Conservation (phyloP, 2,888 invertebrate genomes). For the Platycheirus albimanus region DNA sequence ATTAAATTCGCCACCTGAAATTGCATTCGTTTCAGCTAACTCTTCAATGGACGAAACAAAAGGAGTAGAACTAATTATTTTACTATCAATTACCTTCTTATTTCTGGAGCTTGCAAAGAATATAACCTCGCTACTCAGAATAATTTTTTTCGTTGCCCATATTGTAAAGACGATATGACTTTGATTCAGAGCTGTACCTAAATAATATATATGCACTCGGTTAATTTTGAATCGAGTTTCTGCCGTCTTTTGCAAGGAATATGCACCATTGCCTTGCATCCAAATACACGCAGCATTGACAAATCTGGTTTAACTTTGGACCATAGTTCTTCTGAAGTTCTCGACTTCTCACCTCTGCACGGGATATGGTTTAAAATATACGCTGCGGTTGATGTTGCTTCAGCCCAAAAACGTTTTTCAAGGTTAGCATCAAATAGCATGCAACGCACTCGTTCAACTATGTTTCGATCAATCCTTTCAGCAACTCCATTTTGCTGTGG, state of each 20-base stretch:
- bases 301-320: constrained; percentile 33
- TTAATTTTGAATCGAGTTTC: constrained; percentile 39
- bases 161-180: too few species aligned
- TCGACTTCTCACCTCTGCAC: constrained; percentile 5
- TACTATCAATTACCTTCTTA: too few species aligned
- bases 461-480: neutral
- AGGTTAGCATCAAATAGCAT: constrained; percentile 61
- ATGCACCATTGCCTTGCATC: constrained; percentile 55
- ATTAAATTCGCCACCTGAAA: too few species aligned
- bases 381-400: constrained; percentile 4
- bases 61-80: too few species aligned
- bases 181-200: constrained; percentile 16
- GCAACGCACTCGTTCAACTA: constrained; percentile 62
- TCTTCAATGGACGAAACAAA: too few species aligned
- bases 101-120: too few species aligned
- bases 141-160: too few species aligned
- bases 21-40: too few species aligned
- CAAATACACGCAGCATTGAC: constrained; percentile 40
- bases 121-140: too few species aligned
- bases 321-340: constrained; percentile 42
- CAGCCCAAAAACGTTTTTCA: constrained; percentile 25
- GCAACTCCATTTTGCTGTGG: neutral
- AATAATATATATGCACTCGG: constrained; percentile 49
- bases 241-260: constrained; percentile 28
- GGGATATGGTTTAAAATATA: constrained; percentile 12